These are phyloP conservation scores for Leptinotarsa texana DNA, from an alignment of 1,140 invertebrate species.

Conservation along the genomic window DNA sequence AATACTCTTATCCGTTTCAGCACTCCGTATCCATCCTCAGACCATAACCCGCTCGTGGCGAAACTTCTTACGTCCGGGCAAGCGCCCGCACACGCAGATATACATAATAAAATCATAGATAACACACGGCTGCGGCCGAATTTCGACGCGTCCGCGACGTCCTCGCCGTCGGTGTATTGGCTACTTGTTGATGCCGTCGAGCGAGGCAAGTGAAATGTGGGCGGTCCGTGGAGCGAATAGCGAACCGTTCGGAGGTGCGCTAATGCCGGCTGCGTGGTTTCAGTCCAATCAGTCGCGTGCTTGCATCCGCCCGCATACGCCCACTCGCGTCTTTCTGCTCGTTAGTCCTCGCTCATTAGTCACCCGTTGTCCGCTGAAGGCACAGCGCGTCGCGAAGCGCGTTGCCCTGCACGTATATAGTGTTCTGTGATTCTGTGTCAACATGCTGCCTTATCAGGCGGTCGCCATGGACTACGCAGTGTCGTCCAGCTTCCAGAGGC, in stretches of 20 bases:
- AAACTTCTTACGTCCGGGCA: neutral
- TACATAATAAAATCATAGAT: slow-evolving; percentile 29
- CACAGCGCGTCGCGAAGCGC: slow-evolving; percentile 26
- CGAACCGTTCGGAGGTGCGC: slow-evolving; percentile 36
- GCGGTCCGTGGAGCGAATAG: slow-evolving; percentile 43
- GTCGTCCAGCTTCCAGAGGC: slow-evolving; percentile 71
- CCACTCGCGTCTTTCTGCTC: slow-evolving; percentile 33
- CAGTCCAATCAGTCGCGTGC: slow-evolving; percentile 40
- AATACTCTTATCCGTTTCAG: neutral
- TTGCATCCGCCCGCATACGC: slow-evolving; percentile 39
- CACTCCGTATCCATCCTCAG: neutral
- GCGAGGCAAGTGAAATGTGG: slow-evolving; percentile 18
- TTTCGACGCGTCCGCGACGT: neutral
- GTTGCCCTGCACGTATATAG: slow-evolving; percentile 1
- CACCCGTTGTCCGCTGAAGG: slow-evolving; percentile 44
- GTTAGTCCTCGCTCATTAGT: slow-evolving; percentile 47
- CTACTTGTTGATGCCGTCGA: slow-evolving; percentile 54
- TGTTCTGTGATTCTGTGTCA: slow-evolving; percentile 21
- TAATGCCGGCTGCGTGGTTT: slow-evolving; percentile 42
- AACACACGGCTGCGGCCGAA: neutral
- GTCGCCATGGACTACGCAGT: slow-evolving; percentile 87
- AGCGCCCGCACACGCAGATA: neutral
- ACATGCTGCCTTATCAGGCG: slow-evolving; percentile 84
- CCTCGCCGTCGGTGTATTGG: slow-evolving; percentile 49
- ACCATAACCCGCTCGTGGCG: neutral